Conservation (phyloP, 2,888 invertebrate species). For the Emesis furor region DNA sequence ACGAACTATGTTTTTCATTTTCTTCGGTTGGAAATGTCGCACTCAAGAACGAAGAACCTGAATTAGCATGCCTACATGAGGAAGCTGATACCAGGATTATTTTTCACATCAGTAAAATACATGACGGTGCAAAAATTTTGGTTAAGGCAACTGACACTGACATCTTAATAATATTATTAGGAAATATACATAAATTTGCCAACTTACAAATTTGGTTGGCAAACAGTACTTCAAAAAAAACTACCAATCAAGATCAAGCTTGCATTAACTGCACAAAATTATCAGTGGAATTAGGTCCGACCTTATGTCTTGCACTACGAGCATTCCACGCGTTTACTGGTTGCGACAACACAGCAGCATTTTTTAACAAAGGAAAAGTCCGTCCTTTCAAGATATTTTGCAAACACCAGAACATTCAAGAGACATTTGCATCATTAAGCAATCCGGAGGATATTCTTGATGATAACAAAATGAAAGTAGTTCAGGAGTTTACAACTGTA, state of each 20-base stretch:
- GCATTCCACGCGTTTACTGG: constrained; percentile 74
- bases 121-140: constrained; percentile 32
- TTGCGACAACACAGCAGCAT: constrained; percentile 39
- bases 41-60: constrained; percentile 43
- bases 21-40: constrained; percentile 37
- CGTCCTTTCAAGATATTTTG: not conserved
- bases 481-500: constrained; percentile 27
- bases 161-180: constrained; percentile 44
- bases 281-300: constrained; percentile 62
- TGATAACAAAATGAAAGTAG: not conserved
- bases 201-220: constrained; percentile 3
- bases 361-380: constrained; percentile 31
- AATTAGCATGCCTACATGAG: constrained; percentile 43
- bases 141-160: constrained; percentile 42
- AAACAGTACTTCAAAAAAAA: constrained; percentile 21
- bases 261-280: constrained; percentile 23
- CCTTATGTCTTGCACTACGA: constrained; percentile 72
- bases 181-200: constrained; percentile 34
- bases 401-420: no score
- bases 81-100: constrained; percentile 48
- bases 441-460: no score
- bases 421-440: no score
- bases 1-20: constrained; percentile 46
- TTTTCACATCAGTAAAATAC: constrained; percentile 38
- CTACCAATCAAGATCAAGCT: constrained; percentile 25